Conservation (phyloP, 2,113 vertebrate species). For the Poeciliopsis turrubarensis region DNA sequence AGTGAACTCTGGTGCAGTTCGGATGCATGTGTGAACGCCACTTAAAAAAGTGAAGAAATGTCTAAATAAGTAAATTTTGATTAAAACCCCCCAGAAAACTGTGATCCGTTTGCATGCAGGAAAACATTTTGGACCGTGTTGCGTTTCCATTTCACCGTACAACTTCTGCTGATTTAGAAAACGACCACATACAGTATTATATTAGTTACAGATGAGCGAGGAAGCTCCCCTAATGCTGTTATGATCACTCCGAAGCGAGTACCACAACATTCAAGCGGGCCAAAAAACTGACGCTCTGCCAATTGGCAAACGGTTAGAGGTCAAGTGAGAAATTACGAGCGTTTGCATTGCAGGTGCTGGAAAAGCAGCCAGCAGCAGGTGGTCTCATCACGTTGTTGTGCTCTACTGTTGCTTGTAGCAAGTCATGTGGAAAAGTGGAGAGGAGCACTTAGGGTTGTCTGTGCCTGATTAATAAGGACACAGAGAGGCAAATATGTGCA, state of each 20-base stretch:
- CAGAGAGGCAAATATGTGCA: slow-evolving; percentile 80
- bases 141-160: neutral
- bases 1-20: no score
- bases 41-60: neutral
- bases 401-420: slow-evolving; percentile 77
- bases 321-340: slow-evolving; percentile 72
- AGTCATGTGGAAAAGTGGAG: slow-evolving; percentile 81
- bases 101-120: no score
- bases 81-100: neutral
- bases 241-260: slow-evolving; percentile 4
- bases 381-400: slow-evolving; percentile 74
- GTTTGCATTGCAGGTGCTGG: slow-evolving; percentile 67
- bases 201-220: neutral
- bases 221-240: slow-evolving; percentile 4
- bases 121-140: neutral
- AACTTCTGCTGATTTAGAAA: neutral
- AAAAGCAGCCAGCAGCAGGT: slow-evolving; percentile 68
- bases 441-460: slow-evolving; percentile 78
- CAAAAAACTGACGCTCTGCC: slow-evolving; percentile 37
- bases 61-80: neutral
- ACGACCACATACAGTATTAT: neutral
- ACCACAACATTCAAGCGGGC: slow-evolving; percentile 21
- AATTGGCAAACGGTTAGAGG: slow-evolving; percentile 62
- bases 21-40: no score
- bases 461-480: slow-evolving; percentile 80